Evolutionary conservation across 2,113 vertebrate species (phyloP).

Genomic region (Tautogolabrus adspersus): DNA sequence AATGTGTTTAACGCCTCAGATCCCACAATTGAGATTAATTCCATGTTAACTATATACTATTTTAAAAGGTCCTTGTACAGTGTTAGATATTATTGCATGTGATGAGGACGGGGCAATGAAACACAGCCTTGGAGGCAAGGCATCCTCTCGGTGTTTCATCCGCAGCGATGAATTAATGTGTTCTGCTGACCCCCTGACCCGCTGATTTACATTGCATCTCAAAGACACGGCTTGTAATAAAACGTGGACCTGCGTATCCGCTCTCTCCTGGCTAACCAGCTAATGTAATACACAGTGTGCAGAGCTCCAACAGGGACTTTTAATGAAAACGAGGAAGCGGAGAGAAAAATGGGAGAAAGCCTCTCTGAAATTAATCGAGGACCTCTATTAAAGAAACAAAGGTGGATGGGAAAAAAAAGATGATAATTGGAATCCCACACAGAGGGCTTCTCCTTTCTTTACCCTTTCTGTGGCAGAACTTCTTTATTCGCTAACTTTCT

Average conservation of each 20-base stretch:
- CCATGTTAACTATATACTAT: conserved; percentile 51
- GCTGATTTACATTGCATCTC: conserved; percentile 78
- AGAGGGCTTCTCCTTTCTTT: conserved; percentile 60
- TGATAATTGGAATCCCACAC: conserved; percentile 73
- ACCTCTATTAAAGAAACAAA: conserved; percentile 77
- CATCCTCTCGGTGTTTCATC: conserved; percentile 58
- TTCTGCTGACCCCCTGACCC: conserved; percentile 73
- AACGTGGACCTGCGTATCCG: conserved; percentile 46
- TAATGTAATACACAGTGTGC: conserved; percentile 65
- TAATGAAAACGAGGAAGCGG: conserved; percentile 75
- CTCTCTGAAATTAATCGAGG: conserved; percentile 74
- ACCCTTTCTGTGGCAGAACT: conserved; percentile 45
- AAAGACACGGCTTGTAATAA: conserved; percentile 76
- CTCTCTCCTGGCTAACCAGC: conserved; percentile 61
- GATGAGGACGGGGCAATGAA: conserved; percentile 50
- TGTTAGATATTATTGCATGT: conserved; percentile 57
- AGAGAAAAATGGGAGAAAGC: conserved; percentile 68
- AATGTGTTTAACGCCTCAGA: conserved; percentile 30
- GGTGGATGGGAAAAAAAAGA: conserved; percentile 50
- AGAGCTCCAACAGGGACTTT: conserved; percentile 73
- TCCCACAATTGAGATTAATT: conserved; percentile 41
- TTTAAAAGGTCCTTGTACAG: conserved; percentile 66
- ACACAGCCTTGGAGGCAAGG: conserved; percentile 61
- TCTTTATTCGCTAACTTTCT: conserved; percentile 60
- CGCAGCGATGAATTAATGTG: conserved; percentile 71